phyloP scores from a whole-genome alignment of 1,140 invertebrate species.

The Aphis gossypii region DNA sequence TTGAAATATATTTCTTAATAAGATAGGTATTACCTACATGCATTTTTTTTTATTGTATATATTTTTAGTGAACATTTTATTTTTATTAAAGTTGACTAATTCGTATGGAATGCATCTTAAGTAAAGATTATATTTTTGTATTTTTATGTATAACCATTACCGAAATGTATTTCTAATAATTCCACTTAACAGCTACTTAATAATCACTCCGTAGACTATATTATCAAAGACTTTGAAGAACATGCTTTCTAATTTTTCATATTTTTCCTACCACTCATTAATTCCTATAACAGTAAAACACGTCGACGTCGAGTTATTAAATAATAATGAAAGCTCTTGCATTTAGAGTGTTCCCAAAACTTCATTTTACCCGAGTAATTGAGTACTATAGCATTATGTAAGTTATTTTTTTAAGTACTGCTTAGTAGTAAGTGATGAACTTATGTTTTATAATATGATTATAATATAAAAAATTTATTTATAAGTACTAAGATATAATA shows the following conservation, averaged over 20 bases:
- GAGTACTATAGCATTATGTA: background rate
- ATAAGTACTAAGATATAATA: background rate
- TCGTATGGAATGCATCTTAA: background rate
- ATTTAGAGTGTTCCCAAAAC: background rate
- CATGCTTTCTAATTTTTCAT: background rate
- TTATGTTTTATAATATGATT: background rate
- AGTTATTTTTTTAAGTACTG: background rate
- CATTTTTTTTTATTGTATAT: background rate
- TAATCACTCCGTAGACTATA: background rate
- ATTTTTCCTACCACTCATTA: no score
- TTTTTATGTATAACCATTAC: background rate
- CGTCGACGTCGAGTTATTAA: slow-evolving; percentile 14
- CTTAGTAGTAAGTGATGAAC: background rate
- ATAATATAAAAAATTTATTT: background rate
- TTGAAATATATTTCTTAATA: background rate
- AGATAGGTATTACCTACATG: background rate
- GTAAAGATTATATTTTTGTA: background rate
- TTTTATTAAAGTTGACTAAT: background rate
- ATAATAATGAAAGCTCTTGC: background rate
- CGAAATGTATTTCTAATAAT: background rate
- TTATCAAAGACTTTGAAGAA: background rate
- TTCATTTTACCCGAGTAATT: background rate
- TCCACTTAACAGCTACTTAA: background rate
- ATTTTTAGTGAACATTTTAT: background rate
- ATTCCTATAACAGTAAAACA: background rate